phyloP scores from a whole-genome alignment of 1,140 invertebrate species.

The Euschistus heros region DNA sequence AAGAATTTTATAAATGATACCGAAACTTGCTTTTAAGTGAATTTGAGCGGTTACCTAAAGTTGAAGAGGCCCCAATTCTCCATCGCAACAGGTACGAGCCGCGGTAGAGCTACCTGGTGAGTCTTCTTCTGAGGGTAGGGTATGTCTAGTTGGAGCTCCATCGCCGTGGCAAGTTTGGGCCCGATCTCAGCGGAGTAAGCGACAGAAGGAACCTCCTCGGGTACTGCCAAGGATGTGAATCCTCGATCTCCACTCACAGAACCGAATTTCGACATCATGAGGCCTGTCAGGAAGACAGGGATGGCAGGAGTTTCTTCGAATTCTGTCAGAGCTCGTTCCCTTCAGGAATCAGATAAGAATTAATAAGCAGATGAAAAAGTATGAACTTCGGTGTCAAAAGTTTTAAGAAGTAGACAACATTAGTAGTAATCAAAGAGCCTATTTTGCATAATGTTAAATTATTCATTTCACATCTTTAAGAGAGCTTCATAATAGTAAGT shows the following conservation, averaged over 20 bases:
- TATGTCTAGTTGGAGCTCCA: constrained; percentile 11
- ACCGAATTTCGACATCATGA: constrained; percentile 54
- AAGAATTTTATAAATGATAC: neutral
- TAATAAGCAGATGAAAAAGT: neutral
- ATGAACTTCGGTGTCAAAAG: no score
- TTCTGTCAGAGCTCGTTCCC: constrained; percentile 33
- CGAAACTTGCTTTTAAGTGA: neutral
- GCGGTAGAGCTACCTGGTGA: constrained; percentile 62
- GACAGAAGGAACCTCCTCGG: constrained; percentile 10
- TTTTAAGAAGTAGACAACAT: no score
- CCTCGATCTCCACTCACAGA: neutral
- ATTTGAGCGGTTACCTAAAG: constrained; percentile 43
- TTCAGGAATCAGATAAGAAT: neutral
- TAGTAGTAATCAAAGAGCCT: no score
- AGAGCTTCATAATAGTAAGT: no score
- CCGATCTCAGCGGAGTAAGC: constrained; percentile 19
- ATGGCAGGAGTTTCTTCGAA: constrained; percentile 56
- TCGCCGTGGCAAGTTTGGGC: constrained; percentile 8
- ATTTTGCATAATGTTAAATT: no score
- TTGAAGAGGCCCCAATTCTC: constrained; percentile 78
- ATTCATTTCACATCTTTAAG: no score
- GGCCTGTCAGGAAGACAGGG: constrained; percentile 65
- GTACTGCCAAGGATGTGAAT: constrained; percentile 21
- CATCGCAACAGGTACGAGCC: constrained; percentile 70
- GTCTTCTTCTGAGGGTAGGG: constrained; percentile 36